Percentiles rank a stretch among this genome's conserved stretches.
Evolutionary conservation across 2,113 vertebrate species (phyloP).

Genomic region (Oreochromis tanganicae): DNA sequence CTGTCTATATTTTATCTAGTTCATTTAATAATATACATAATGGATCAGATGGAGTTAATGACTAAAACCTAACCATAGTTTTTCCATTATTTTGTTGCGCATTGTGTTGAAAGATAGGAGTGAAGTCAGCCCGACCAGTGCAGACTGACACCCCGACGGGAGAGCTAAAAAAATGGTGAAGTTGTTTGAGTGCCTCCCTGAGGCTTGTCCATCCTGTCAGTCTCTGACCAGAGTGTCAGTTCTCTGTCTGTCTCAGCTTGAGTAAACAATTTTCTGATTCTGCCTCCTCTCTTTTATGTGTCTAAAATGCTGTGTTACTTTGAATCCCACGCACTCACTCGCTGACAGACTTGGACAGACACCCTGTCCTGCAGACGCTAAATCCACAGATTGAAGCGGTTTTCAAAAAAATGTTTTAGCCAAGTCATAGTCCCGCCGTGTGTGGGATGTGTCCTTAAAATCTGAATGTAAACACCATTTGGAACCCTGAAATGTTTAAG

Average conservation of each 20-base stretch:
- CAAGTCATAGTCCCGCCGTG: not conserved
- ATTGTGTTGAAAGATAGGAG: not conserved
- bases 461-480: not conserved
- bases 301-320: not conserved
- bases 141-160: not conserved
- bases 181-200: not conserved
- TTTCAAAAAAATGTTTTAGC: not conserved
- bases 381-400: not conserved
- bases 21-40: not conserved
- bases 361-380: not conserved
- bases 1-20: not conserved
- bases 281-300: not conserved
- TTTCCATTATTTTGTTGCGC: not conserved
- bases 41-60: not conserved
- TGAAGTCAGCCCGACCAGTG: not conserved
- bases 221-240: conserved; percentile 14
- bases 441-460: not conserved
- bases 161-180: not conserved
- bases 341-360: not conserved
- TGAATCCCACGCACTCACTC: conserved; percentile 23
- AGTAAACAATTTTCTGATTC: conserved; percentile 10
- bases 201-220: conserved; percentile 17
- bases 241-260: not conserved
- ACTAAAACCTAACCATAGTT: not conserved
- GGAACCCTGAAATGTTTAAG: not conserved